Base-by-base conservation (phyloP, 2,797 vertebrate species). In the Pangasius mekongensis region DNA sequence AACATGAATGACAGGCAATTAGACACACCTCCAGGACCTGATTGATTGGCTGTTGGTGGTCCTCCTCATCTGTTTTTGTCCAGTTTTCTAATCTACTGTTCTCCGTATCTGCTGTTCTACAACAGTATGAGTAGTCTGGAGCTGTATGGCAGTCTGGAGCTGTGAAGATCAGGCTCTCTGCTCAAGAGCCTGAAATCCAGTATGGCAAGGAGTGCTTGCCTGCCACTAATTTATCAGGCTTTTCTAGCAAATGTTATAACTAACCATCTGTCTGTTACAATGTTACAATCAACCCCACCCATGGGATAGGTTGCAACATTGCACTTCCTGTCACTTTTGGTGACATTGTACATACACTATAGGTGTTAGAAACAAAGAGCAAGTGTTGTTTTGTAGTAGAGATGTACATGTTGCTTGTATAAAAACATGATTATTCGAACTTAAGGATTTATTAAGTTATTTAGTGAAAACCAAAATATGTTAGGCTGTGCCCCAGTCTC, bases 141-240 rank as follows among this genome's bases (percentile, higher is more conserved):
- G 39, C 43, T 8, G 43, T 47, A 47, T 24, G 8, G 36, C 39
- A 27, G 76, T 78, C 20, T 39, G 39, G 77, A 58, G 10, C 5
- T 24, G 33, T 89, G 71, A 88, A 84, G 81, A 87, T 87, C 87
- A 85, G 83, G 87, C 85, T 54, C 27, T 77, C 47, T 52, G 74
- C 14, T 77, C 27, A 54, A 87, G 24, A 8, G 64, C 43, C 43
- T 87, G 58, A 73, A 87, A 88, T 39, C 74, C 71, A 67, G 82
- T 77, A 85, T 30, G 67, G 88, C 39, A 56, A 66, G 47, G 87
- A 88, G 67, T 73, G 85, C 84, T 91, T 86, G 78, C 84, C 85
- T 74, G 86, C 36, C 66, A 52, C 78, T 49, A 22, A 13, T 80
- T 56, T 77, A 20, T 56, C 54, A 56, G 16, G 54, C 47, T 47